Evolutionary conservation across 2,888 invertebrate genomes (phyloP).

Genomic region (Thera britannica): DNA sequence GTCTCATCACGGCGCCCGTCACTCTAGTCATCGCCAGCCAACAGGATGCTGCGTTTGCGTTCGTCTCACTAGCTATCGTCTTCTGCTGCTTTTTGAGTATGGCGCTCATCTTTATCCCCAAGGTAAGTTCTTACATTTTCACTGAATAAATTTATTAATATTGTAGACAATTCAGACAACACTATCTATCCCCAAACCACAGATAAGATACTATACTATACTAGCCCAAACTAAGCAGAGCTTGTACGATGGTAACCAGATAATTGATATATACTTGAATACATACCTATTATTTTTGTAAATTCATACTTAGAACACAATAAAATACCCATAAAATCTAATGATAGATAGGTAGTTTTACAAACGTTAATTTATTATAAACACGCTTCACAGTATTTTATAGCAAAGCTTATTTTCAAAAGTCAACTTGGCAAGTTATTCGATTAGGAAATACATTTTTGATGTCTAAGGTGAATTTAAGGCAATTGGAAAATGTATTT

Average conservation of each 20-base stretch:
- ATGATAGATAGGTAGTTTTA: too few relatives aligned
- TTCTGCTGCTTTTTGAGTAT: slow-evolving; percentile 99
- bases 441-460: slow-evolving; percentile 20
- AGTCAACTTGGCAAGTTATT: slow-evolving; percentile 8
- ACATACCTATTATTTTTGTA: too few relatives aligned
- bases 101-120: slow-evolving; percentile 99
- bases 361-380: too few relatives aligned
- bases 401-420: slow-evolving; percentile 7
- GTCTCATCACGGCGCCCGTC: slow-evolving; percentile 98
- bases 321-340: too few relatives aligned
- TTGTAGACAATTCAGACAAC: too few relatives aligned
- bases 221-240: too few relatives aligned
- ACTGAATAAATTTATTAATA: background rate
- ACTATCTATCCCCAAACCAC: too few relatives aligned
- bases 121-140: slow-evolving; percentile 82
- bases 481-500: slow-evolving; percentile 28
- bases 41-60: slow-evolving; percentile 98
- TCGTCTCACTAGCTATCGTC: slow-evolving; percentile 97
- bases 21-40: slow-evolving; percentile 98
- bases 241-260: too few relatives aligned
- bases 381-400: background rate
- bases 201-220: too few relatives aligned
- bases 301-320: too few relatives aligned
- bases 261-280: too few relatives aligned
- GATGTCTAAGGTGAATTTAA: slow-evolving; percentile 22